Conservation (phyloP, 2,888 invertebrate species). For the Tetropium fuscum region DNA sequence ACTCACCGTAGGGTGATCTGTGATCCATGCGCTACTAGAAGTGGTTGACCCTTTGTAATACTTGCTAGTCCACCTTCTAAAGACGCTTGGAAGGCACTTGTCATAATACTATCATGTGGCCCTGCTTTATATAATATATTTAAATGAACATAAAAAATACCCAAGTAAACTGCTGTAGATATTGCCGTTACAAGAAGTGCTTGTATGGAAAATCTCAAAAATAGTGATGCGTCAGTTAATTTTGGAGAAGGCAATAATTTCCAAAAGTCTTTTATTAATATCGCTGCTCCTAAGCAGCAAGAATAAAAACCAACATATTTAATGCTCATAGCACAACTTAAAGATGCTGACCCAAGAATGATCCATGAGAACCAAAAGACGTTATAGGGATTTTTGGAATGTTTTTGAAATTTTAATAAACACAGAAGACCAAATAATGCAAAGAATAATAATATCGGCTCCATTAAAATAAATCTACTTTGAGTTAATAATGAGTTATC, state of each 20-base stretch:
- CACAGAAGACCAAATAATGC: constrained; percentile 82
- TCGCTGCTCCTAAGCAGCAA: constrained; percentile 76
- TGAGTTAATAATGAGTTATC: constrained; percentile 94
- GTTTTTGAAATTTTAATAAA: constrained; percentile 70
- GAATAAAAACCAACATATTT: constrained; percentile 93
- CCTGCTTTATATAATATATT: constrained; percentile 87
- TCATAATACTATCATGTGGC: constrained; percentile 97
- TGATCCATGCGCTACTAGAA: constrained; percentile 92
- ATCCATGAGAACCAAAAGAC: constrained; percentile 78
- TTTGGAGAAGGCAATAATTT: constrained; percentile 70
- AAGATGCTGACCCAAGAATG: constrained; percentile 70
- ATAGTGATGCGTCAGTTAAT: constrained; percentile 59
- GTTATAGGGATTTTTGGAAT: constrained; percentile 67
- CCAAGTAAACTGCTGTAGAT: constrained; percentile 79
- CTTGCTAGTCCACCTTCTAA: constrained; percentile 94
- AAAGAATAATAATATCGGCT: constrained; percentile 90
- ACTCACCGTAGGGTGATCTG: constrained; percentile 85
- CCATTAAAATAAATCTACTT: constrained; percentile 93
- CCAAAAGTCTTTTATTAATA: constrained; percentile 87
- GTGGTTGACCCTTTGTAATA: constrained; percentile 92
- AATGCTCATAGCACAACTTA: constrained; percentile 83
- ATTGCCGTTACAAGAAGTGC: constrained; percentile 69
- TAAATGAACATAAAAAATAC: constrained; percentile 89
- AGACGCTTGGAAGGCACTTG: constrained; percentile 96
- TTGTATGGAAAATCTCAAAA: constrained; percentile 66